Evolutionary conservation across 2,888 invertebrate species (phyloP), one percentile per base, ranked within the genome.

Genomic region (Trichopoda pennipes): DNA sequence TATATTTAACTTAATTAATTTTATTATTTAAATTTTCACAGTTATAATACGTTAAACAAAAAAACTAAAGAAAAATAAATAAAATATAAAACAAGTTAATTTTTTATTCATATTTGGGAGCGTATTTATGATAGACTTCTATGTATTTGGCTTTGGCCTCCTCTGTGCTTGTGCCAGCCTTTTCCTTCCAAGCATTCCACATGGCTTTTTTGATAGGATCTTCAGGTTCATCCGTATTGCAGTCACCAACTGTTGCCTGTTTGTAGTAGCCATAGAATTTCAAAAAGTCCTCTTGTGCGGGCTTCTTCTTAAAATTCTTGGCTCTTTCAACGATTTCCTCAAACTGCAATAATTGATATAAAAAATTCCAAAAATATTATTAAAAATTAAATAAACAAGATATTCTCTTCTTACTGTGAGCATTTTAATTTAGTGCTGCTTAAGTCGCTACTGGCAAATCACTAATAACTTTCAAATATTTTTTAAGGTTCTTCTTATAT

Each of bases 191-290:
- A 3, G 96, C 94, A 90, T 96, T 96, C 96, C 96, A 98, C 92
- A 98, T 98, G 9, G 97, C 97, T 90, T 96, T 97, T 85, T 95
- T 97, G 90, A 95, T 95, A 86, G 95, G 90, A 87, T 98, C 97
- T 84, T 97, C 97, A 70, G 98, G 98, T 86, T 95, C 94, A 68
- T 92, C 97, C 85, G 94, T 96, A 90, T 95, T 94, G 86, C 94
- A 93, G 89, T 98, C 96, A 1, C 97, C 97, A 82, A 94, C 92
- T 72, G 93, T 94, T 8, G 94, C 96, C 91, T 98, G 97, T 90
- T 97, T 97, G 92, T 93, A 98, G 21, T 96, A 92, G 12, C 94
- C 95, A 91, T 98, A 98, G 49, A 97, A 91, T 79, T 96, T 95
- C 84, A 97, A 92, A 90, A 97, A 93, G 88, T 97, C 97, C 28